Evolutionary conservation across 2,797 vertebrate genomes (phyloP).

Genomic region (Salarias fasciatus): DNA sequence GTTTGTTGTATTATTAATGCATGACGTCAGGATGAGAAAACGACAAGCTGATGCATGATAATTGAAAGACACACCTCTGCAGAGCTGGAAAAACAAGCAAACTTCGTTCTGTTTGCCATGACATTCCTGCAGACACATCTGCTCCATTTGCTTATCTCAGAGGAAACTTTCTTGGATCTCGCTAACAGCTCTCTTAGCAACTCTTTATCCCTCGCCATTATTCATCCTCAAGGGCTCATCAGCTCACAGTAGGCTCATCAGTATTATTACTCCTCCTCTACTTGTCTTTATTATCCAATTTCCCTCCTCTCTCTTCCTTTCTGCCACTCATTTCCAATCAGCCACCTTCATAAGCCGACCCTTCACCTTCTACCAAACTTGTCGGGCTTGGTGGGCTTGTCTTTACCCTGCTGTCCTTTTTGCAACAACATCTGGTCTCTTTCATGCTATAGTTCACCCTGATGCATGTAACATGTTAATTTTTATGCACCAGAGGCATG

Average conservation of each 20-base stretch:
- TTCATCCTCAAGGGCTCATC: slow-evolving; percentile 75
- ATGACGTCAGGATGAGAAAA: slow-evolving; percentile 60
- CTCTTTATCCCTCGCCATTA: slow-evolving; percentile 63
- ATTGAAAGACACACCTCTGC: slow-evolving; percentile 14
- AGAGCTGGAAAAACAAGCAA: too few relatives aligned
- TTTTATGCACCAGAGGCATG: too few relatives aligned
- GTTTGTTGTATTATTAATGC: slow-evolving; percentile 82
- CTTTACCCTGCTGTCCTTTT: neutral
- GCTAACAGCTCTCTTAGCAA: slow-evolving; percentile 43
- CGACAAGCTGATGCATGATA: slow-evolving; percentile 59
- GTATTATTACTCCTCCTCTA: slow-evolving; percentile 75
- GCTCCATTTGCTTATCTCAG: slow-evolving; percentile 26
- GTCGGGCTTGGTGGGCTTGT: slow-evolving; percentile 20
- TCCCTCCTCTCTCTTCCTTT: slow-evolving; percentile 58
- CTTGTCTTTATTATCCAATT: slow-evolving; percentile 76
- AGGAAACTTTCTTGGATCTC: slow-evolving; percentile 52
- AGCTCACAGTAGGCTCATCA: slow-evolving; percentile 68
- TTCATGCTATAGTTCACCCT: too few relatives aligned
- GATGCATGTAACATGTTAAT: too few relatives aligned
- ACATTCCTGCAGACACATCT: neutral
- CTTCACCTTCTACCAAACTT: slow-evolving; percentile 59
- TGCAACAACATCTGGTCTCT: too few relatives aligned
- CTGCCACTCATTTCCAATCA: slow-evolving; percentile 67
- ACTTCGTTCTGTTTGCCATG: neutral
- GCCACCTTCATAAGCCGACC: slow-evolving; percentile 51